Conservation (phyloP, 2,797 vertebrate species). For the Sarcoramphus papa region DNA sequence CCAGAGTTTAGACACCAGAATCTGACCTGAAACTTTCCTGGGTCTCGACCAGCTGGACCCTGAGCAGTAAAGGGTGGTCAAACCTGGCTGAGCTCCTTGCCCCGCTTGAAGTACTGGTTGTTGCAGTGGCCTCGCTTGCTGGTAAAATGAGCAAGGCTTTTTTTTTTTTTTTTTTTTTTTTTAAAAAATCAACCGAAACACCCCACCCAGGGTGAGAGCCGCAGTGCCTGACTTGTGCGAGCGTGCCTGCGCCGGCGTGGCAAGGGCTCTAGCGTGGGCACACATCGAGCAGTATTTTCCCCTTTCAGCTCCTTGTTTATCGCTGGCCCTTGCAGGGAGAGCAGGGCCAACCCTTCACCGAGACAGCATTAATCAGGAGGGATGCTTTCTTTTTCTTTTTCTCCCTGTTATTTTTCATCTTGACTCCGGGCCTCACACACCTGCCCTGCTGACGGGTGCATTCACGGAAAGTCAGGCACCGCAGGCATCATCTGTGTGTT, state of each 20-base stretch:
- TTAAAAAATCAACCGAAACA: not conserved
- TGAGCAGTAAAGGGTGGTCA: not conserved
- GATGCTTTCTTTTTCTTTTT: not conserved
- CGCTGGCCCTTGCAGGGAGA: not conserved
- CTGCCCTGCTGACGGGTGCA: not conserved
- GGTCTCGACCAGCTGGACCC: not conserved
- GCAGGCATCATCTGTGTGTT: not conserved
- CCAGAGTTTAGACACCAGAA: not conserved
- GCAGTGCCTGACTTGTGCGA: not conserved
- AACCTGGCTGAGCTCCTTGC: not conserved
- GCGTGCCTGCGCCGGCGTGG: not conserved
- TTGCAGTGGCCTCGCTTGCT: not conserved
- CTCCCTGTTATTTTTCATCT: not conserved
- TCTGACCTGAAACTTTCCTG: not conserved
- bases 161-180: too few relatives aligned
- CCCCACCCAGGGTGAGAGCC: not conserved
- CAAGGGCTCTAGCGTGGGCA: not conserved
- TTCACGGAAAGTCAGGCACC: not conserved
- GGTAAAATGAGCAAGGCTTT: not conserved
- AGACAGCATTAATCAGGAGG: not conserved
- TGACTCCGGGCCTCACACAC: not conserved
- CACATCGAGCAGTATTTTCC: not conserved
- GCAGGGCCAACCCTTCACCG: not conserved
- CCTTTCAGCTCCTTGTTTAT: not conserved
- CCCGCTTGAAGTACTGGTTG: not conserved